Conservation (phyloP, 2,113 vertebrate genomes). For the Cinclus cinclus region DNA sequence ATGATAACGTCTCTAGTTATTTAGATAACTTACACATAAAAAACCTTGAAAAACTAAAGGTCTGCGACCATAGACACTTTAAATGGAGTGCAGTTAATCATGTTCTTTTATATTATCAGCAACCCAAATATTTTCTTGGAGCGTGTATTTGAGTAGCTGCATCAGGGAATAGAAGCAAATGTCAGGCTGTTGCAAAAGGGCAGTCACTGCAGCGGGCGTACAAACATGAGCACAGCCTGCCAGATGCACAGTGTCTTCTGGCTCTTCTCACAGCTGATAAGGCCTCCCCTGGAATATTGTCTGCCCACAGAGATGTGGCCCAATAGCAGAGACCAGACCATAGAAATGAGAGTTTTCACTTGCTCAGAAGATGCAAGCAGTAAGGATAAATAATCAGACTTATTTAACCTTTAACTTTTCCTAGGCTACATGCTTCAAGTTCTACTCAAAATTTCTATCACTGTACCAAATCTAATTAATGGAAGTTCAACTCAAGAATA, state of each 20-base stretch:
- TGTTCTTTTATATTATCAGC: neutral
- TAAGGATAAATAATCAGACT: neutral
- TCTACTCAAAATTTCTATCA: neutral
- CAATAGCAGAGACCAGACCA: neutral
- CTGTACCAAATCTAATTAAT: neutral
- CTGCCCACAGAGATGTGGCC: neutral
- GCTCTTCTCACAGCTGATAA: neutral
- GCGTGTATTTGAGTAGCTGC: neutral
- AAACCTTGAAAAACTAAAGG: neutral
- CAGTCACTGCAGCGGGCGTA: neutral
- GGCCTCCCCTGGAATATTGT: neutral
- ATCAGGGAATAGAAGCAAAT: conserved; percentile 5
- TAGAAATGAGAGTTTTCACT: neutral
- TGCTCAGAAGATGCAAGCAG: fast-evolving
- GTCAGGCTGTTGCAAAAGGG: neutral
- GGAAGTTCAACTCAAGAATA: neutral
- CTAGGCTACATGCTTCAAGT: neutral
- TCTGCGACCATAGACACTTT: neutral
- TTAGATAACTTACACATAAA: neutral
- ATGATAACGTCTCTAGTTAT: neutral
- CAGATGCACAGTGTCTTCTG: neutral
- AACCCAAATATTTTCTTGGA: neutral
- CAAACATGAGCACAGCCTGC: neutral
- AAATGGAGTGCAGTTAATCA: neutral
- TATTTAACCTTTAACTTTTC: neutral